A percentile compares a stretch with the other conserved stretches of the same genome.
These are phyloP conservation scores for Drosophila lowei DNA, from an alignment of 1,140 invertebrate species.

Conservation along the genomic window DNA sequence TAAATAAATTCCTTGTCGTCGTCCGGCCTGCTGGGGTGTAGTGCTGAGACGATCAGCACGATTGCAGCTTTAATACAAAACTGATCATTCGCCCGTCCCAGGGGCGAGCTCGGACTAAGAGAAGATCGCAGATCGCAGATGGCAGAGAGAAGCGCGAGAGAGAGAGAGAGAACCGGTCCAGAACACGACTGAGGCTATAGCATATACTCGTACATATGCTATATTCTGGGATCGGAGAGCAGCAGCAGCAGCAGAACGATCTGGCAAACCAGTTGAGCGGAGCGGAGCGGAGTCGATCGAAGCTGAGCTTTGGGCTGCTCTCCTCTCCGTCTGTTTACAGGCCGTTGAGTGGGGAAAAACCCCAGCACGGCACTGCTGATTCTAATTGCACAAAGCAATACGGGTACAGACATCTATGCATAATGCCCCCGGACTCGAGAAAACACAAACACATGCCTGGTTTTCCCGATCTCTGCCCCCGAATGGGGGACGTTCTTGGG, in stretches of 20 bases:
- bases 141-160: constrained; percentile 2
- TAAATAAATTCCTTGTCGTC: constrained; percentile 10
- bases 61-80: constrained; percentile 56
- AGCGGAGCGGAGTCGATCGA: neutral
- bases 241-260: too few relatives aligned
- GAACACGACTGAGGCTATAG: constrained; percentile 12
- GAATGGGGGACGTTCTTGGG: too few relatives aligned
- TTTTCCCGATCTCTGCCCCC: too few relatives aligned
- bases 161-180: constrained; percentile 58
- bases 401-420: neutral
- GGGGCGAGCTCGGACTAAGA: constrained; percentile 7
- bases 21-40: constrained; percentile 19
- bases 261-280: constrained; percentile 34
- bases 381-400: constrained; percentile 52
- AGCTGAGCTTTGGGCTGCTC: constrained; percentile 13
- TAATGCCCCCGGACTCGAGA: neutral
- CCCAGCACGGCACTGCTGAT: constrained; percentile 34
- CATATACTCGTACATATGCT: too few relatives aligned
- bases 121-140: constrained; percentile 1
- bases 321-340: neutral
- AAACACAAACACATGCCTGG: too few relatives aligned
- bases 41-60: constrained; percentile 52
- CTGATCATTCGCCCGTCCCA: constrained; percentile 42
- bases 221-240: constrained; percentile 8
- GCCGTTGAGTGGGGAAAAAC: constrained; percentile 44